Evolutionary conservation across 2,113 vertebrate genomes (phyloP).

Genomic region (Shinisaurus crocodilurus): DNA sequence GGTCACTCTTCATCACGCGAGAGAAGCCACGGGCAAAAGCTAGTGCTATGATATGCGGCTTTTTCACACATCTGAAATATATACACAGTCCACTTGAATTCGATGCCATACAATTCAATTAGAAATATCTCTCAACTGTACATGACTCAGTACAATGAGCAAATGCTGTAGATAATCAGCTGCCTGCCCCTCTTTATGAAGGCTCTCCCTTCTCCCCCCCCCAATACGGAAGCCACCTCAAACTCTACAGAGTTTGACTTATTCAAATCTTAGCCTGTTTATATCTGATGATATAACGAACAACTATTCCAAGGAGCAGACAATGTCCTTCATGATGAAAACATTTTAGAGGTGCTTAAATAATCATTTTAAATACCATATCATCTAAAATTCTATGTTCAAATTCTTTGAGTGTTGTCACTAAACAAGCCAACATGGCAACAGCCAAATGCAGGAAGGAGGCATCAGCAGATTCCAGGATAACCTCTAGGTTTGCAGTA

Average conservation of each 20-base stretch:
- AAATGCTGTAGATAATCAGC: background rate
- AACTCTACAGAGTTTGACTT: background rate
- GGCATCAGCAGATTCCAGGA: background rate
- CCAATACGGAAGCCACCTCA: background rate
- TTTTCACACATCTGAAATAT: background rate
- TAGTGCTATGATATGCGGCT: background rate
- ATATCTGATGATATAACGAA: background rate
- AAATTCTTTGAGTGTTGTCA: background rate
- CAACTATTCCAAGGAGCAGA: background rate
- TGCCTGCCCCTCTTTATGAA: background rate
- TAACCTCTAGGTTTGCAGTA: background rate
- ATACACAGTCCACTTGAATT: constrained; percentile 13
- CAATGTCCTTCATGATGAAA: background rate
- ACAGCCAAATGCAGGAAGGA: background rate
- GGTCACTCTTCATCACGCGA: no score
- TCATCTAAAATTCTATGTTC: background rate
- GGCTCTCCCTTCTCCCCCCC: background rate
- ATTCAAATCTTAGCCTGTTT: background rate
- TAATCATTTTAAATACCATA: background rate
- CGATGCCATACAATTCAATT: constrained; percentile 5
- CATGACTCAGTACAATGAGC: background rate
- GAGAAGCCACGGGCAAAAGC: no score
- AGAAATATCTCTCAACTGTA: background rate
- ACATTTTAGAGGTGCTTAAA: background rate
- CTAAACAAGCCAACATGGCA: background rate